These are phyloP conservation scores for Numenius arquata DNA, from an alignment of 2,113 vertebrate genomes.

Conservation along the genomic window DNA sequence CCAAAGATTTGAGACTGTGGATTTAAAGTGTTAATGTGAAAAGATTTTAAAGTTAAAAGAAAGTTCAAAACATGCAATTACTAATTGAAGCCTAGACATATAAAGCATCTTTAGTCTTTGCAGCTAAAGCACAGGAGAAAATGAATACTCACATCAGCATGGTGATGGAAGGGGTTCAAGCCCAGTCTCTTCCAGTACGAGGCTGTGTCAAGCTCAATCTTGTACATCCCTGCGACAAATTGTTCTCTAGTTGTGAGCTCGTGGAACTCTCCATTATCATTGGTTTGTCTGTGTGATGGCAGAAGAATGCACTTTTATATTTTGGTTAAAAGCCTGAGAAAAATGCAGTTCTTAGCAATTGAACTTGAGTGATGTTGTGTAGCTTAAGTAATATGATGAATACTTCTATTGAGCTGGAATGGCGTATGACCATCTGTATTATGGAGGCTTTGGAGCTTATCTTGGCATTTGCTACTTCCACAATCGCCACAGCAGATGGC, in stretches of 20 bases:
- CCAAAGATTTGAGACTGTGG: background rate
- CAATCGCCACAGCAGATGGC: background rate
- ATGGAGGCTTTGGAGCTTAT: background rate
- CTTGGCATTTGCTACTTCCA: background rate
- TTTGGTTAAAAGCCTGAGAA: background rate
- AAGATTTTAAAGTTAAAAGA: background rate
- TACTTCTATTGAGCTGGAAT: background rate
- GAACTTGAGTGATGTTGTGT: background rate
- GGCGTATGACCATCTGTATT: background rate
- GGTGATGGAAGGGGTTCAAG: conserved; percentile 73
- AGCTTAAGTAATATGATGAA: background rate
- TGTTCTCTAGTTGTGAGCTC: conserved; percentile 72
- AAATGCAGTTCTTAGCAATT: background rate
- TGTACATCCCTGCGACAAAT: conserved; percentile 76
- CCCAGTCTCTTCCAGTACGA: conserved; percentile 76
- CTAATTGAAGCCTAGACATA: background rate
- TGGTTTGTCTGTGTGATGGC: conserved; percentile 63
- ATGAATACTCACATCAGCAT: conserved; percentile 73
- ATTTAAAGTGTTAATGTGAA: background rate
- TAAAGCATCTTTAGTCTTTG: background rate
- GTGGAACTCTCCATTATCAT: conserved; percentile 64
- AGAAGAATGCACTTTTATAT: background rate
- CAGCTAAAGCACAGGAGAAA: background rate
- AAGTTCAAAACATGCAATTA: background rate
- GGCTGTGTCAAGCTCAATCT: conserved; percentile 75